phyloP scores from a whole-genome alignment of 64 coral and sea anemone species.

The Acropora tenuis region DNA sequence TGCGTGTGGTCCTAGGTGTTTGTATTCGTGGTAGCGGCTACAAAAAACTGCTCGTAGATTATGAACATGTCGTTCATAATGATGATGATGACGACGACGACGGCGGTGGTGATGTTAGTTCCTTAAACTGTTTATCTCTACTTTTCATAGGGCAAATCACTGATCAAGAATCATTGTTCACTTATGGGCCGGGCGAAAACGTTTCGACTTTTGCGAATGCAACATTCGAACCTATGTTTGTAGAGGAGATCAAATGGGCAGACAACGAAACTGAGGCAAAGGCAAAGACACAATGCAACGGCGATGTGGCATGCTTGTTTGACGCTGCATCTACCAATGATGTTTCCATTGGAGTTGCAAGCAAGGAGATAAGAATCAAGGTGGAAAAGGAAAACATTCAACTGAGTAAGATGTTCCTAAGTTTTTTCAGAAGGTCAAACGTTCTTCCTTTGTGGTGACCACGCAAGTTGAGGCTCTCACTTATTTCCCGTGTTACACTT shows the following conservation, averaged over 20 bases:
- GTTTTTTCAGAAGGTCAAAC: neutral
- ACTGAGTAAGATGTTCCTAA: neutral
- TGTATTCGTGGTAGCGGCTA: too few species aligned
- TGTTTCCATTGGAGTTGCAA: conserved; percentile 27
- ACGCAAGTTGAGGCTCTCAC: too few species aligned
- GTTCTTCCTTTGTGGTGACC: too few species aligned
- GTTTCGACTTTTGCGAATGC: conserved; percentile 28
- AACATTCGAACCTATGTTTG: conserved; percentile 44
- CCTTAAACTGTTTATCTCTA: too few species aligned
- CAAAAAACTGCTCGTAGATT: too few species aligned
- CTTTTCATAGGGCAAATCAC: conserved; percentile 40
- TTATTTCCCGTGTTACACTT: too few species aligned
- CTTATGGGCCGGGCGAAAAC: conserved; percentile 8
- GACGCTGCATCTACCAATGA: conserved; percentile 47
- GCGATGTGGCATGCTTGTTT: conserved; percentile 32
- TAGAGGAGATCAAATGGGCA: conserved; percentile 19
- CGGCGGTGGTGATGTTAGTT: too few species aligned
- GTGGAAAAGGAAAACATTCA: conserved; percentile 9
- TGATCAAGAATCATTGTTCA: conserved; percentile 16
- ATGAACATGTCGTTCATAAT: too few species aligned
- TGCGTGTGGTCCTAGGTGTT: too few species aligned
- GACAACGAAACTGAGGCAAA: neutral
- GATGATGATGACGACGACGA: too few species aligned
- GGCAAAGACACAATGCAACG: neutral
- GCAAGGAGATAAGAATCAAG: neutral